Evolutionary conservation across 2,888 invertebrate species (phyloP), one percentile per base, ranked within the genome.

Genomic region (Drosophila mayaguana): DNA sequence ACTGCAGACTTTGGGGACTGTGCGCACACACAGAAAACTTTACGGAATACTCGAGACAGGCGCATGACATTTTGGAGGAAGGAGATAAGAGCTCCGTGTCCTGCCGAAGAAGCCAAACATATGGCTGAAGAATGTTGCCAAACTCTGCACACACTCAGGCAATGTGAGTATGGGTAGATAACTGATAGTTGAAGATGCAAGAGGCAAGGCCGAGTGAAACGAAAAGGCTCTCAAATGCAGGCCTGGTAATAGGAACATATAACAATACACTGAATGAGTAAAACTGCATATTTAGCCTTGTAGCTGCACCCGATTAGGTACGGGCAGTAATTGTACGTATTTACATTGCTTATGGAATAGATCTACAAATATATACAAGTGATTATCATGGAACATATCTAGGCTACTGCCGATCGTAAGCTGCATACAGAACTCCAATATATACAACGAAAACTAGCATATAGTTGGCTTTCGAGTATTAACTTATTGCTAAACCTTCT

Each of bases 271-370:
- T 16, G 25, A n/a, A 38, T 12, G 25, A 40, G 14, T 12, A 28
- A 25, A 28, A 25, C 6, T 25, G n/a, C n/a, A 25, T 40, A 12
- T 25, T 22, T 22, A 22, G 22, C 36, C 34, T 16, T 36, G 32
- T 5, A 32, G 43, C 25, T 66, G 25, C 25, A 50, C 40, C 28
- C n/a, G 43, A 42, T 32, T 38, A 38, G 50, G 20, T 32, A 38
- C 22, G 51, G 62, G 42, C 43, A 63, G 40, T 55, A 46, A 32
- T 28, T 20, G 50, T 71, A 67, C 51, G n/a, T 80, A 80, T 83
- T 28, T 84, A 83, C 82, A 83, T 22, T 34, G 46, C 80, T 83
- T 83, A 80, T 1, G 16, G 45, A 32, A 63, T 83, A 83, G 22
- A 43, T 65, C 67, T 81, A 78, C 51, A 63, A 43, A 63, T 73